These are phyloP conservation scores for Aphyosemion australe DNA, from an alignment of 2,113 vertebrate genomes.

Conservation along the genomic window DNA sequence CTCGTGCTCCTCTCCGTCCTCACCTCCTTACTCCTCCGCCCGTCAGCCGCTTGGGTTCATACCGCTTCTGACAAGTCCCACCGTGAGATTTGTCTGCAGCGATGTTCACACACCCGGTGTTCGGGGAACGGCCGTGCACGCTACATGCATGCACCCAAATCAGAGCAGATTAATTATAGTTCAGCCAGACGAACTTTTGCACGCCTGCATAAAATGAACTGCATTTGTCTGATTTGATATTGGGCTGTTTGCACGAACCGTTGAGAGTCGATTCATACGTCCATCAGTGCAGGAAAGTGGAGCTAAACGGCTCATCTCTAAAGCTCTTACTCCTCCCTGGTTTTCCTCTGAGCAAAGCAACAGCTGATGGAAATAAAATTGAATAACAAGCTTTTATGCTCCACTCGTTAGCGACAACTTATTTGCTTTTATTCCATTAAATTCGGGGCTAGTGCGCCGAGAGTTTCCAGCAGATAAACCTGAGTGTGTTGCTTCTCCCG, in stretches of 20 bases:
- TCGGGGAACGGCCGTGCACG: not conserved
- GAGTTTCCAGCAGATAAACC: not conserved
- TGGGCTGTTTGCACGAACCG: accelerated
- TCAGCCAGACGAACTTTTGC: not conserved
- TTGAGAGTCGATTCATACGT: not conserved
- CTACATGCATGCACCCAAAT: not conserved
- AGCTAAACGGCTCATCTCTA: not conserved
- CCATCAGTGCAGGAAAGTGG: constrained; percentile 3
- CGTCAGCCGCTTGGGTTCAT: constrained; percentile 12
- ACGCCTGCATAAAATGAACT: not conserved
- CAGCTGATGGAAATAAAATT: constrained; percentile 30
- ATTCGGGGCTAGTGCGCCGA: not conserved
- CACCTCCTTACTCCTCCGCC: constrained; percentile 20
- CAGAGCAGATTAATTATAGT: not conserved
- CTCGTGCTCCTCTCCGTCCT: not conserved
- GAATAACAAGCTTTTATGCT: constrained; percentile 40
- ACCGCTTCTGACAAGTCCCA: constrained; percentile 29
- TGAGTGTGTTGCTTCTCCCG: too few species aligned
- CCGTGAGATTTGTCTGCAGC: constrained; percentile 1
- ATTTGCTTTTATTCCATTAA: not conserved
- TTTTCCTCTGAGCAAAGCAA: constrained; percentile 7
- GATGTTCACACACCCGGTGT: not conserved
- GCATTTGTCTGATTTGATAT: not conserved
- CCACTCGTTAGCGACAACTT: not conserved
- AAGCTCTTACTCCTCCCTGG: not conserved